Evolutionary conservation across 2,888 invertebrate genomes (phyloP), one percentile per base, ranked within the genome.

Genomic region (Cylindroiulus punctatus): DNA sequence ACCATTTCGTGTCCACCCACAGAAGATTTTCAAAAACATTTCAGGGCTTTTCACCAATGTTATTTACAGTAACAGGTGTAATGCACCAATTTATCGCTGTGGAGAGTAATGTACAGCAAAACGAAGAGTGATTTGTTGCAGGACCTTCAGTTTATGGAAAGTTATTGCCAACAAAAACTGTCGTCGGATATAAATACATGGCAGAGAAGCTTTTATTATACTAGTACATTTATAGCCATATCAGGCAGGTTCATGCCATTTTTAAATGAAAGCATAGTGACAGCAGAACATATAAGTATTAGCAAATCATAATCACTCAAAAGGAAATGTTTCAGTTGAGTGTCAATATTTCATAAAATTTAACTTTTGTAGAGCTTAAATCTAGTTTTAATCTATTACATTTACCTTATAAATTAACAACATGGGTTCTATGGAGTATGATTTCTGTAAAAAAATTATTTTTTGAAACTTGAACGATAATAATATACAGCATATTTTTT

Each of bases 101-200:
- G 42, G 36, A 5, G 82, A 82, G 82, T 82, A 40, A 42, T 82
- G 82, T 82, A 22, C 22, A 82, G 36, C 26, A 36, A 82, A n/a
- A n/a, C 82, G 82, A 82, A 22, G 82, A 82, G 36, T 82, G 82
- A 82, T 82, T 82, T 82, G 82, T 82, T 82, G 19, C 14, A 40
- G 42, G 42, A 42, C 42, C 42, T 82, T 36, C 82, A 82, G 36
- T 17, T 82, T 82, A 82, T 65, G 65, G 26, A 65, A 12, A 22
- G 65, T 65, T 65, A 65, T 65, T 26, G 65, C 65, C 65, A 22
- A 65, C 22, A 10, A 65, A 36, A 65, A 65, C 65, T 26, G 65
- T 26, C 65, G 26, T 65, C 65, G 26, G 65, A 65, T 65, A 65
- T 65, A 65, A 65, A 65, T 65, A 65, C 65, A 12, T 12, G 65